Conservation (phyloP, 2,888 invertebrate genomes). For the Yponomeuta cagnagella region DNA sequence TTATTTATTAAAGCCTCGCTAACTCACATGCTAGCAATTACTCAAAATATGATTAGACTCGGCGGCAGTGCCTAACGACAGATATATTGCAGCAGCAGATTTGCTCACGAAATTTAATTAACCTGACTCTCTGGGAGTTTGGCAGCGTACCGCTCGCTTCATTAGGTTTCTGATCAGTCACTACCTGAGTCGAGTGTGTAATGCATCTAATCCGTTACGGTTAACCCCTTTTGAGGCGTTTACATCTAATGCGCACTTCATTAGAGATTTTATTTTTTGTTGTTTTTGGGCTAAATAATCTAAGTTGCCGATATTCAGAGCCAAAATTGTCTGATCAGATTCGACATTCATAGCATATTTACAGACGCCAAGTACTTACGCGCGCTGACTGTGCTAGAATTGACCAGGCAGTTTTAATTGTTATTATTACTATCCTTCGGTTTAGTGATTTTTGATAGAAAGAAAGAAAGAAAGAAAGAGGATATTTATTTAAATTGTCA, state of each 20-base stretch:
- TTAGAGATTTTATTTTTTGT: too few species aligned
- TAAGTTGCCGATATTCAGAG: too few species aligned
- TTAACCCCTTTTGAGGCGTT: background rate
- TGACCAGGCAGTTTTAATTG: too few species aligned
- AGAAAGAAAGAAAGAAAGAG: too few species aligned
- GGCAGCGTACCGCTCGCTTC: background rate
- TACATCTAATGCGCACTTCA: background rate
- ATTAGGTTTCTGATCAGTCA: background rate
- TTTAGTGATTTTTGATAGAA: too few species aligned
- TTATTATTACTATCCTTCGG: too few species aligned
- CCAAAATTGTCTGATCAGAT: too few species aligned
- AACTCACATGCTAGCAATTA: background rate
- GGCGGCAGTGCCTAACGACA: background rate
- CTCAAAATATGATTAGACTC: background rate
- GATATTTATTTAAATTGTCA: too few species aligned
- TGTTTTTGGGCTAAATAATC: too few species aligned
- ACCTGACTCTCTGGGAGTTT: background rate
- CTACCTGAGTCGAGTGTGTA: background rate
- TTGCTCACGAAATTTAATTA: constrained; percentile 1
- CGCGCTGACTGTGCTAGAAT: too few species aligned
- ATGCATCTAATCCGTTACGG: background rate
- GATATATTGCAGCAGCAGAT: background rate
- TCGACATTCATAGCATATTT: too few species aligned
- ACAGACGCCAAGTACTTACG: too few species aligned
- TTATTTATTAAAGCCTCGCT: background rate